These are phyloP conservation scores for Hapalemur alaotrensis DNA, from an alignment of 2,797 vertebrate species.

Conservation along the genomic window DNA sequence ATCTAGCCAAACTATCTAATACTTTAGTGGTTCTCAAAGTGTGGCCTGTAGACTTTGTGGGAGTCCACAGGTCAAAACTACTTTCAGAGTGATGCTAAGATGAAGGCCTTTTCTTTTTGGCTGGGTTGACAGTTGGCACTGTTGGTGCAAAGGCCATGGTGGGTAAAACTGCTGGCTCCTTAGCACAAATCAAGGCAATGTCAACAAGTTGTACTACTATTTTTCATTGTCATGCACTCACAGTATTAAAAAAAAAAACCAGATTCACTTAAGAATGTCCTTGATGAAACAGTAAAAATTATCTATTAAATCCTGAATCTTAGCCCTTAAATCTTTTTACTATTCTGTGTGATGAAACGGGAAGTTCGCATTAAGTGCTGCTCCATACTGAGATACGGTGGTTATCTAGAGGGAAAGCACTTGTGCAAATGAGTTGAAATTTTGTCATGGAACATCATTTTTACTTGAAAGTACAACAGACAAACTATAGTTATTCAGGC, in stretches of 20 bases:
- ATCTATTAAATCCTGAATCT: neutral
- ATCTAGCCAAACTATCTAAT: neutral
- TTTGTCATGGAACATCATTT: neutral
- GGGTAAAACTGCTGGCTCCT: neutral
- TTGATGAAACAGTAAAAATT: conserved; percentile 5
- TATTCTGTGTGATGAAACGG: neutral
- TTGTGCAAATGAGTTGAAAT: neutral
- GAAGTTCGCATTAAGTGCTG: neutral
- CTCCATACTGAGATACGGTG: neutral
- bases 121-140: neutral
- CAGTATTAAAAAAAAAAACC: neutral
- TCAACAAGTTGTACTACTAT: neutral
- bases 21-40: neutral
- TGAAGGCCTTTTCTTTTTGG: neutral
- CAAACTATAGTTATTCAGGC: neutral
- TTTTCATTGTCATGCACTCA: neutral
- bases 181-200: neutral
- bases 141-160: neutral
- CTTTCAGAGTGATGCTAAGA: neutral
- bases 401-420: neutral
- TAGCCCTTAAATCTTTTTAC: neutral
- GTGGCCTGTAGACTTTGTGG: neutral
- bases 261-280: conserved; percentile 14
- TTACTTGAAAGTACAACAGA: conserved; percentile 13
- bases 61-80: neutral